Percentiles rank a stretch among this genome's conserved stretches.
These are phyloP conservation scores for Ailuropoda melanoleuca DNA, from an alignment of 2,113 vertebrate genomes.

Conservation along the genomic window DNA sequence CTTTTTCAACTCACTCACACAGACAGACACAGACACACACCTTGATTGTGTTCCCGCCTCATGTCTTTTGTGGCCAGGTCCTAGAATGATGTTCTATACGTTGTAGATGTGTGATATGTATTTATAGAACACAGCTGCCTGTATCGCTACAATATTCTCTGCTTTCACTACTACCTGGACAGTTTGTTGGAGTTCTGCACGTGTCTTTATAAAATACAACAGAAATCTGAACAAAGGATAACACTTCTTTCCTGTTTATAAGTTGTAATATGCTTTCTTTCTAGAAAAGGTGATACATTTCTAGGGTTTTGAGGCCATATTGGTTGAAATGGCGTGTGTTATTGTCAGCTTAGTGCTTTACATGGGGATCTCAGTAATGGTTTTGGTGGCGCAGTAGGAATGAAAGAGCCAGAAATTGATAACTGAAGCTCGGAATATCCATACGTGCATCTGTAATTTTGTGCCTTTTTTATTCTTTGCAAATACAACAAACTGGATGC, in stretches of 20 bases:
- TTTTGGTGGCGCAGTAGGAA: no score
- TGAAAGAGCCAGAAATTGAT: fast-evolving
- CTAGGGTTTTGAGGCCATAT: neutral
- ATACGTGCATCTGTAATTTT: fast-evolving
- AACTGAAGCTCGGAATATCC: neutral
- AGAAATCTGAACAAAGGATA: neutral
- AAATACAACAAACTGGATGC: no score
- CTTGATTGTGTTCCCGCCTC: neutral
- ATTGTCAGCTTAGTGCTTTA: neutral
- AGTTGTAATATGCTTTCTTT: neutral
- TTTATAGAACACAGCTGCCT: neutral
- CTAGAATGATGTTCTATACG: no score
- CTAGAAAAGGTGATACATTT: neutral
- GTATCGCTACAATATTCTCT: no score
- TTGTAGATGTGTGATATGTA: neutral
- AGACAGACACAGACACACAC: neutral
- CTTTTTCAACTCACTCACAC: neutral
- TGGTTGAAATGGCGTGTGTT: neutral
- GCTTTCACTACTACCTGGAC: no score
- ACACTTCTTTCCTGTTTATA: neutral
- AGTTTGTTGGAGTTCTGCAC: neutral
- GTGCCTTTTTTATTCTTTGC: neutral
- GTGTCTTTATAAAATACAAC: neutral
- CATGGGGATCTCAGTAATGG: fast-evolving
- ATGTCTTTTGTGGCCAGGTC: neutral